Evolutionary conservation across 2,888 invertebrate genomes (phyloP).

Genomic region (Branchipolynoe longqiensis): DNA sequence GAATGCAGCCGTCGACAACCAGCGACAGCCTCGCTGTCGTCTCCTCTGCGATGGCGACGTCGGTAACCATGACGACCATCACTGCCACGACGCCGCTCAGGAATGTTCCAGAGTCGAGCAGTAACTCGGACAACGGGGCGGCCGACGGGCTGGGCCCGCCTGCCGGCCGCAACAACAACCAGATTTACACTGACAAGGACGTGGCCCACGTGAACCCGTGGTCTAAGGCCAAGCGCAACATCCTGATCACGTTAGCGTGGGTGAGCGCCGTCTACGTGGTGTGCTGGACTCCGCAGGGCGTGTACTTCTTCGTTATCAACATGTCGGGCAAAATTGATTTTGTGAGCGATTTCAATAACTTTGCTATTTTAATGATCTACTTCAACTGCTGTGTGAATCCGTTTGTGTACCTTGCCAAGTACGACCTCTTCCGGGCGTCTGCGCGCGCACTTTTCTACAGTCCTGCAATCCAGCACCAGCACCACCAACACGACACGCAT

Average conservation of each 20-base stretch:
- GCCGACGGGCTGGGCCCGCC: no score
- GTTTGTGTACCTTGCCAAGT: constrained; percentile 45
- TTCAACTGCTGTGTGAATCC: constrained; percentile 42
- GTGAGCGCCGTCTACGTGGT: constrained; percentile 30
- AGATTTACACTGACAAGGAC: constrained; percentile 14
- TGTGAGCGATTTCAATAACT: constrained; percentile 43
- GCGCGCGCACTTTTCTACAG: constrained; percentile 12
- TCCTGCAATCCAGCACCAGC: background rate
- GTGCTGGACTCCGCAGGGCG: constrained; percentile 49
- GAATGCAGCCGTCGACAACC: constrained; percentile 10
- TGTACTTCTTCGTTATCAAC: constrained; percentile 47
- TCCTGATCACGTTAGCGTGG: constrained; percentile 30
- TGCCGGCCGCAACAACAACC: background rate
- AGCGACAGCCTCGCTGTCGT: constrained; percentile 22
- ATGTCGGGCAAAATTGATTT: constrained; percentile 18
- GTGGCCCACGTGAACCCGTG: background rate
- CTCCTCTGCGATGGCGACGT: background rate
- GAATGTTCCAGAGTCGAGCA: constrained; percentile 4
- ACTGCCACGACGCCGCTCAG: background rate
- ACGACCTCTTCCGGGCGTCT: constrained; percentile 18
- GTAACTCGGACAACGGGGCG: background rate
- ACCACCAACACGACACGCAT: background rate
- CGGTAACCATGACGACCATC: background rate
- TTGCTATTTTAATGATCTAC: constrained; percentile 43
- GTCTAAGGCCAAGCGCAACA: constrained; percentile 40